These are phyloP conservation scores for Strigops habroptila DNA, from an alignment of 2,113 vertebrate genomes.

Conservation along the genomic window DNA sequence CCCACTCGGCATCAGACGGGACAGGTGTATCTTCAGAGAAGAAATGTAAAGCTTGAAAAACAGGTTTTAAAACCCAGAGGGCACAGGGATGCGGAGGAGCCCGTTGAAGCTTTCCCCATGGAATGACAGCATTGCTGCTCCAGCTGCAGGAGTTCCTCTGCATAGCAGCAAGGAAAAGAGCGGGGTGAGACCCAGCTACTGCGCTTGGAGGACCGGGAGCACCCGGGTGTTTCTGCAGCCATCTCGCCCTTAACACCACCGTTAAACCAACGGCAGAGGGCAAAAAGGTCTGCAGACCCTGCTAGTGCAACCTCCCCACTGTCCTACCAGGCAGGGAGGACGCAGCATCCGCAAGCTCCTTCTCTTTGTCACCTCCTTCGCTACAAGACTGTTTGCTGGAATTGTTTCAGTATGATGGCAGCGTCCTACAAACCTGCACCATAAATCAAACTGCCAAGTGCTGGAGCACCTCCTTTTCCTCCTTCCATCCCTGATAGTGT, in stretches of 20 bases:
- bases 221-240: neutral
- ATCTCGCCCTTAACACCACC: neutral
- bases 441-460: neutral
- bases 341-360: neutral
- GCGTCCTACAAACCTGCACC: neutral
- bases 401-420: neutral
- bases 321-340: neutral
- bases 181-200: neutral
- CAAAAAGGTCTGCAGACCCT: neutral
- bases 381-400: neutral
- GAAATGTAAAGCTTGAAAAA: constrained; percentile 45
- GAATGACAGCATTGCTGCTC: neutral
- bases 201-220: neutral
- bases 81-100: constrained; percentile 30
- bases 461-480: neutral
- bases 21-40: constrained; percentile 58
- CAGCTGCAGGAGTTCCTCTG: constrained; percentile 35
- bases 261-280: neutral
- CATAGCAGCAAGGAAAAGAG: constrained; percentile 5
- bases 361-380: neutral
- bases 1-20: neutral
- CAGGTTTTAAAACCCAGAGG: constrained; percentile 56
- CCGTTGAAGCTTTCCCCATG: neutral
- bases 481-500: neutral
- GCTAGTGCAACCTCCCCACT: neutral